Percentiles rank a stretch among this genome's conserved stretches.
Conservation (phyloP, 2,797 vertebrate genomes). For the Tadarida brasiliensis region DNA sequence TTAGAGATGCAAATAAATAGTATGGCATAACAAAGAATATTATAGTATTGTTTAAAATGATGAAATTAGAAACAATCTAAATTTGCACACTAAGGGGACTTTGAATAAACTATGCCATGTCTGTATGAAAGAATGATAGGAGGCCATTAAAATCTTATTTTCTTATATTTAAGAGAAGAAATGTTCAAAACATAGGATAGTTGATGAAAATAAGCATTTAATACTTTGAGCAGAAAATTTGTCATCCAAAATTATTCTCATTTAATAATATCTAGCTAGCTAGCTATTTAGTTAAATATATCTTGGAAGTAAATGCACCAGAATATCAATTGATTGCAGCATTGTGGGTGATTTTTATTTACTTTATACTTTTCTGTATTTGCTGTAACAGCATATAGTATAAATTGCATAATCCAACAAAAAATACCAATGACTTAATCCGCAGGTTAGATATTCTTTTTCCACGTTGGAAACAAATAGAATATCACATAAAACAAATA, state of each 20-base stretch:
- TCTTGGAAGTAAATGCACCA: background rate
- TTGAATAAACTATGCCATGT: background rate
- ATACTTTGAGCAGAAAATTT: background rate
- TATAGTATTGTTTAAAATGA: background rate
- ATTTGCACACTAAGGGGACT: background rate
- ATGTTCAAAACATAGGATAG: background rate
- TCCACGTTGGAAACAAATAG: background rate
- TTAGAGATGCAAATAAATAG: background rate
- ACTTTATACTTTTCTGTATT: background rate
- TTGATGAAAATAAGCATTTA: background rate
- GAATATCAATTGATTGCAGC: background rate
- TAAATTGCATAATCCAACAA: background rate
- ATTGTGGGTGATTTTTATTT: background rate
- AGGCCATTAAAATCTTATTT: background rate
- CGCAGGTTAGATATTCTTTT: background rate
- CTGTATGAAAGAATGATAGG: background rate
- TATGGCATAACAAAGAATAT: background rate
- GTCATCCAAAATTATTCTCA: background rate
- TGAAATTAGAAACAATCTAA: background rate
- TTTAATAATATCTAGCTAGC: background rate
- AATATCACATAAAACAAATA: background rate
- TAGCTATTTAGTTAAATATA: background rate
- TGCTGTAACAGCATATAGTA: background rate
- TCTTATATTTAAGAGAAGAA: background rate
- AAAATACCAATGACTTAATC: background rate